A percentile compares a stretch with the other conserved stretches of the same genome.
phyloP scores from a whole-genome alignment of 2,113 vertebrate species.

The Sapajus apella region DNA sequence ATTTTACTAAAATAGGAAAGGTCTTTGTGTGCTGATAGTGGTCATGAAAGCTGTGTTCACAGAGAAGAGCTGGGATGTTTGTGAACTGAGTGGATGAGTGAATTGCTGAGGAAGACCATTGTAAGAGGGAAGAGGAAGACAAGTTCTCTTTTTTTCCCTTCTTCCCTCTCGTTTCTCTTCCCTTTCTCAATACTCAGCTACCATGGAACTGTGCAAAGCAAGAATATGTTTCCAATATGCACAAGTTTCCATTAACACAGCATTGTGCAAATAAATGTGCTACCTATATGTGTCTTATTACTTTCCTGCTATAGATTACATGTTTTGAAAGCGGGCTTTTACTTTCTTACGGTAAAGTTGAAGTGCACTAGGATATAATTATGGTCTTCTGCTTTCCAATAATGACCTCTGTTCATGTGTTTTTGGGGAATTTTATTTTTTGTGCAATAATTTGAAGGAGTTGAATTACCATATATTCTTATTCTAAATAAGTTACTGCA shows the following conservation, averaged over 20 bases:
- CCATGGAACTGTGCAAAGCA: background rate
- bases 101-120: background rate
- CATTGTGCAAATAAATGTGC: background rate
- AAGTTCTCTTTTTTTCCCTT: background rate
- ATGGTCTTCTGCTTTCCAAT: background rate
- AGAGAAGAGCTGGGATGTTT: background rate
- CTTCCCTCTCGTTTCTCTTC: background rate
- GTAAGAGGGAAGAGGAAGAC: background rate
- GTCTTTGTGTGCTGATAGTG: background rate
- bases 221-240: background rate
- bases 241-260: background rate
- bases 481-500: background rate
- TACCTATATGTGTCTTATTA: background rate
- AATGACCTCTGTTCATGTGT: background rate
- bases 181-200: background rate
- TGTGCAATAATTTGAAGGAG: background rate
- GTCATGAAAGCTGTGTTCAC: background rate
- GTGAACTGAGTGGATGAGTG: background rate
- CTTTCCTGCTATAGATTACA: background rate
- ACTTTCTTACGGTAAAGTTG: background rate
- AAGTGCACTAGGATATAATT: background rate
- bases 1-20: background rate
- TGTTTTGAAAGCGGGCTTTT: constrained; percentile 21
- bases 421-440: constrained; percentile 40
- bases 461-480: background rate